Evolutionary conservation across 2,113 vertebrate genomes (phyloP).

Genomic region (Epinephelus cyanopodus): DNA sequence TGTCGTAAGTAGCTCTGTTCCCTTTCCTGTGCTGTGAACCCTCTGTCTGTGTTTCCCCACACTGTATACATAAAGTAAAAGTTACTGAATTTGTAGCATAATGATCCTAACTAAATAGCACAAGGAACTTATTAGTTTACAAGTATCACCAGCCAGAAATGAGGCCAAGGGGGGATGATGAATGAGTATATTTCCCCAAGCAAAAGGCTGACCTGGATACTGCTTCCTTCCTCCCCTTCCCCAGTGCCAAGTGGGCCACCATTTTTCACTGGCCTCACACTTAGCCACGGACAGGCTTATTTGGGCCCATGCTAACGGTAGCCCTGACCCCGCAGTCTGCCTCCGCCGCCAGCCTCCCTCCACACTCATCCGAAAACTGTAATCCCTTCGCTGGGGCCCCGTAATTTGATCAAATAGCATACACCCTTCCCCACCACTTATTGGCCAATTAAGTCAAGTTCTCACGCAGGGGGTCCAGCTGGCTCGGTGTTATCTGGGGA

Average conservation of each 20-base stretch:
- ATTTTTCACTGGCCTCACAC: constrained; percentile 94
- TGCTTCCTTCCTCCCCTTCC: constrained; percentile 79
- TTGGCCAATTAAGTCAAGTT: constrained; percentile 99
- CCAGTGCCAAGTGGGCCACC: constrained; percentile 90
- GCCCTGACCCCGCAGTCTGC: constrained; percentile 65
- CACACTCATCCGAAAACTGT: constrained; percentile 88
- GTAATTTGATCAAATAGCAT: constrained; percentile 99
- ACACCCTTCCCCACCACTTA: constrained; percentile 98
- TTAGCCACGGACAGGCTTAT: constrained; percentile 92
- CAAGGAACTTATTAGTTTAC: constrained; percentile 90
- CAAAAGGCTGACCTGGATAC: constrained; percentile 95
- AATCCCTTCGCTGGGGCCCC: constrained; percentile 91
- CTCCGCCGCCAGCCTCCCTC: constrained; percentile 71
- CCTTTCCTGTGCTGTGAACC: constrained; percentile 33
- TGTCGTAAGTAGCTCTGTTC: background rate
- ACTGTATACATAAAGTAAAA: constrained; percentile 32
- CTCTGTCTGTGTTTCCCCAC: background rate
- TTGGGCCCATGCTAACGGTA: constrained; percentile 82
- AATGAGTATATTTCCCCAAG: constrained; percentile 92
- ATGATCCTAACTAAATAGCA: constrained; percentile 87
- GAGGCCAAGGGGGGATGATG: constrained; percentile 95
- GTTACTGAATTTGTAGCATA: constrained; percentile 85
- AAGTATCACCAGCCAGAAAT: constrained; percentile 93
- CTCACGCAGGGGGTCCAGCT: constrained; percentile 99
- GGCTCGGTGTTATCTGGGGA: constrained; percentile 95